Base-by-base conservation (phyloP, 2,888 invertebrate species). In the Marasmarcha lunaedactyla region DNA sequence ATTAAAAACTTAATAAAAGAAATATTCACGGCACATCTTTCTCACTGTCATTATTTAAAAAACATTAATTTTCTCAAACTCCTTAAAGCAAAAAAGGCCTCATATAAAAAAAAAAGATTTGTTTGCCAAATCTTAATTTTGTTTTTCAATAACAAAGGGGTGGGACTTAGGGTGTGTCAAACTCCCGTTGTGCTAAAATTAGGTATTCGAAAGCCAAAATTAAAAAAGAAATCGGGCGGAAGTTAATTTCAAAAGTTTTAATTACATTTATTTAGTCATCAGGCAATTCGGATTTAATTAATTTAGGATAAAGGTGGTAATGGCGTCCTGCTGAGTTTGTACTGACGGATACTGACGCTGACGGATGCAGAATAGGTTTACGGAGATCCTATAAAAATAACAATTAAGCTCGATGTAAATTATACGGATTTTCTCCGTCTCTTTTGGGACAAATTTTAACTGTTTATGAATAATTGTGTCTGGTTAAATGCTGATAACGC, bases 241-340 rank as follows among this genome's bases (percentile, higher is more conserved):
- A 69, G 71, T 72, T 74, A 71, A 77, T 77, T 71, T 60, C 45
- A 50, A 69, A 83, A 83, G 78, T 83, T 83, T 83, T 81, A 81
- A 83, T 83, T 81, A 71, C 77, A 68, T 81, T 79, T 76, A 78
- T 81, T 81, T 77, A 71, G 65, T 67, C 67, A 71, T 79, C 72
- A 66, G 61, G 64, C 63, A 59, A 66, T 71, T 66, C 63, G 45
- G 55, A 53, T 54, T 61, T 73, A 69, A 74, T 77, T 72, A 72
- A 72, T 74, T 76, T 68, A 63, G 46, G 44, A 51, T 54, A 54
- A 47, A 50, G 50, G 38, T 47, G 49, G 39, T 42, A 50, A 47
- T 46, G 30, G 30, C 2, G 10, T 30, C 30, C 30, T 3, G 11
- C 30, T 30, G 30, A 3, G 20, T 20, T 20, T 30, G 30, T 11